Base-by-base conservation (phyloP, 2,797 vertebrate genomes). In the Pantherophis alleghaniensis region DNA sequence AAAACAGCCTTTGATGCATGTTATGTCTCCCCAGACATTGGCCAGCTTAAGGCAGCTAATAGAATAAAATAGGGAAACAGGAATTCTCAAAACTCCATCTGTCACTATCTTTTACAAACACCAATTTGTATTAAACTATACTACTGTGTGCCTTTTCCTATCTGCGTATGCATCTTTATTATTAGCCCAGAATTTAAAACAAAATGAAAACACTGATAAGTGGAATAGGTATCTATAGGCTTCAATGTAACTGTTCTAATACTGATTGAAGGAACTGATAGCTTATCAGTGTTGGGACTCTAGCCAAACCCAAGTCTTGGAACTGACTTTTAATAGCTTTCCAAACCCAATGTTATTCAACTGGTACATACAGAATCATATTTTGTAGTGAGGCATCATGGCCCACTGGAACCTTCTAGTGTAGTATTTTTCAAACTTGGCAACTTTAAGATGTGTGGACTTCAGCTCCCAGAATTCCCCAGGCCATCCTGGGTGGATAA, bases 1-100 rank as follows among this genome's bases (percentile, higher is more conserved):
- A 96, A 96, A 95, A 93, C 93, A 79, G 94, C 88, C 95, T 96
- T 96, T 93, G 95, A 96, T 95, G 94, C 92, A 87, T 42, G 60
- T 60, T 0, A 91, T 95, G 93, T 95, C 95, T 96, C 94, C 97
- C 94, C 94, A 96, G 94, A 94, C 90, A 94, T 92, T 0, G 47
- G 90, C 90, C 95, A 94, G 96, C 96, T 96, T 47, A 42, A 3
- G 91, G 95, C 94, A 93, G 87, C 79, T 47, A 91, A 90, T 42
- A 53, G 42, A 89, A 94, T 28, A 92, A 92, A 87, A 93, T 61
- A 89, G 89, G 87, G 63, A 94, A 93, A 95, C 0, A 12, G 86
- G 93, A 91, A 37, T 86, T 88, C 53, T 51, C 55, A 88, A 69
- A n/a, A 83, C 24, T 63, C 22, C 22, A 32, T 94, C 91, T 11